These are phyloP conservation scores for Smutsia temminckii DNA, from an alignment of 2,797 vertebrate species.

Conservation along the genomic window DNA sequence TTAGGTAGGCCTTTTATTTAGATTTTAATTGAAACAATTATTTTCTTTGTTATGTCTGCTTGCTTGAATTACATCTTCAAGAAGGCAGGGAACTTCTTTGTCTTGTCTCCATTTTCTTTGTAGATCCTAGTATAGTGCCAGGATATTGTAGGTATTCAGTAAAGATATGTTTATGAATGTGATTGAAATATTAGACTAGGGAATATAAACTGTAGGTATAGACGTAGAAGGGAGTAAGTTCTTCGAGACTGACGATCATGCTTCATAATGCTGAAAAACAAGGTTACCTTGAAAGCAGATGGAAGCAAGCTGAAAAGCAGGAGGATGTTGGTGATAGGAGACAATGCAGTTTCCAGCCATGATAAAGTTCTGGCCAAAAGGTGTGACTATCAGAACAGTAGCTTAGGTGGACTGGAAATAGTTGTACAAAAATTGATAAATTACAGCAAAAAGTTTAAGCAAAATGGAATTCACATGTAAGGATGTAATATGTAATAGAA, in stretches of 20 bases:
- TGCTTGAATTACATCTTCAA: not conserved
- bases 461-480: not conserved
- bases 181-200: not conserved
- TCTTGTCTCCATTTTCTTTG: not conserved
- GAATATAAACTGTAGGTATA: not conserved
- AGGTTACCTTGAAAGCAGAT: not conserved
- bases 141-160: not conserved
- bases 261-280: not conserved
- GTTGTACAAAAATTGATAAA: constrained; percentile 25
- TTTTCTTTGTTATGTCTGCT: not conserved
- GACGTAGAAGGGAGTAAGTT: not conserved
- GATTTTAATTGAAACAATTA: not conserved
- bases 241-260: not conserved
- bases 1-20: not conserved
- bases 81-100: not conserved
- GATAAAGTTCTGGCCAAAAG: not conserved
- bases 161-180: not conserved
- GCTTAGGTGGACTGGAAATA: not conserved
- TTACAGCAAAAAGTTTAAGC: constrained; percentile 11
- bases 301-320: not conserved
- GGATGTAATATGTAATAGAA: not conserved
- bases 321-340: not conserved
- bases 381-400: not conserved
- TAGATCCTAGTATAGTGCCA: not conserved
- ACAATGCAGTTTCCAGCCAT: not conserved